A percentile compares a stretch with the other conserved stretches of the same genome.
phyloP scores from a whole-genome alignment of 1,140 invertebrate genomes.

The Aphidius gifuensis region DNA sequence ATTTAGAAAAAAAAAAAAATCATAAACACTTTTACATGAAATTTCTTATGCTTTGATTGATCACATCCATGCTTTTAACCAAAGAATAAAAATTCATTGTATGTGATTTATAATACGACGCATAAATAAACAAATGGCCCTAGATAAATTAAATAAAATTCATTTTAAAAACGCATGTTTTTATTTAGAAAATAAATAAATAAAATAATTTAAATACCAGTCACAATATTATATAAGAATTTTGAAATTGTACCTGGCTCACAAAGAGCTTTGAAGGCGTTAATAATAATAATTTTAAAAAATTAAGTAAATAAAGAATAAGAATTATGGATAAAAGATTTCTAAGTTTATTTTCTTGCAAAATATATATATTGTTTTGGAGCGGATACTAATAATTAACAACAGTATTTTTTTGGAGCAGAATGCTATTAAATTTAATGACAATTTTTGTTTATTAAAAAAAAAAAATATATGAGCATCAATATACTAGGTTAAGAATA shows the following conservation, averaged over 20 bases:
- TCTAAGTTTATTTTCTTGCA: no score
- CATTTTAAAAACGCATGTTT: not conserved
- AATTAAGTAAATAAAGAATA: not conserved
- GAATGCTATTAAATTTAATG: no score
- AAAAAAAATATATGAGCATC: no score
- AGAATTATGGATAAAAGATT: no score
- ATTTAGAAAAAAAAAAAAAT: not conserved
- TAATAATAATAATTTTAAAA: conserved; percentile 38
- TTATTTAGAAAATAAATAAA: not conserved
- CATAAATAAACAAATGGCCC: conserved; percentile 31
- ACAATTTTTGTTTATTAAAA: no score
- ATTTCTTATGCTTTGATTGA: conserved; percentile 24
- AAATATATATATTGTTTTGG: no score
- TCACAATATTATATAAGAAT: not conserved
- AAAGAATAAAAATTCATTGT: conserved; percentile 38
- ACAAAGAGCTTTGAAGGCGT: conserved; percentile 40
- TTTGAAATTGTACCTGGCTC: conserved; percentile 49
- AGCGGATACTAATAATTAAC: no score
- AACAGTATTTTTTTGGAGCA: no score
- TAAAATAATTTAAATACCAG: not conserved
- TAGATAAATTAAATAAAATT: conserved; percentile 17
- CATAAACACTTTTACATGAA: conserved; percentile 3
- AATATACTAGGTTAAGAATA: no score
- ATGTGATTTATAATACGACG: conserved; percentile 34
- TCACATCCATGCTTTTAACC: conserved; percentile 35